Percentiles rank a stretch among this genome's conserved stretches.
Conservation (phyloP, 1,140 invertebrate genomes). For the Mylabris phalerata region DNA sequence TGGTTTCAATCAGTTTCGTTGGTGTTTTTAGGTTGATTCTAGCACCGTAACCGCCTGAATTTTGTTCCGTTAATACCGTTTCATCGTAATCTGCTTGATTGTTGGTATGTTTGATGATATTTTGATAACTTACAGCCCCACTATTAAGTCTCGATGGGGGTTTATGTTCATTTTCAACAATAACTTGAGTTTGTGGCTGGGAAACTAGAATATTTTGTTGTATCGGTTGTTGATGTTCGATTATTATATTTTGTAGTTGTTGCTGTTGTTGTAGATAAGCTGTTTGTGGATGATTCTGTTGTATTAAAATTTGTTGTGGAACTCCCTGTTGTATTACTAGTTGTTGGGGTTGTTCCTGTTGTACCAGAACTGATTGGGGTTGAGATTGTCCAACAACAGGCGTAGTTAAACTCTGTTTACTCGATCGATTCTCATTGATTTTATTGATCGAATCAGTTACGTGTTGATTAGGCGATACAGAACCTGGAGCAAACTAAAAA, state of each 20-base stretch:
- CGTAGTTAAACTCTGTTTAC: not conserved
- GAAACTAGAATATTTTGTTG: not conserved
- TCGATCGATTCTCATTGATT: not conserved
- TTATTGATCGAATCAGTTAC: conserved; percentile 6
- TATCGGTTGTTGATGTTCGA: not conserved
- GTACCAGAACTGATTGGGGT: conserved; percentile 3
- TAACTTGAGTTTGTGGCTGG: not conserved
- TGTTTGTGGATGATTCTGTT: not conserved
- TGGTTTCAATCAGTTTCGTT: conserved; percentile 45
- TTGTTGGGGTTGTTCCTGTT: conserved; percentile 9
- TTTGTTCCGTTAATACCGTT: not conserved
- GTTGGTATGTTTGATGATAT: not conserved
- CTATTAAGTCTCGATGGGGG: not conserved
- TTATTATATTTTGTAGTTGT: not conserved
- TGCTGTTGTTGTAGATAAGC: not conserved
- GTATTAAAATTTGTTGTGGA: not conserved
- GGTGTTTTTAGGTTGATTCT: conserved; percentile 2
- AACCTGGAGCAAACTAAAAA: conserved; percentile 7
- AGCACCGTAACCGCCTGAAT: conserved; percentile 27
- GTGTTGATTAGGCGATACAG: conserved; percentile 1
- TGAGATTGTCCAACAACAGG: conserved; percentile 2
- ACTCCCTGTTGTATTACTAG: not conserved
- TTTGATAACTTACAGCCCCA: not conserved
- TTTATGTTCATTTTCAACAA: too few species aligned
- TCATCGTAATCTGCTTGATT: too few species aligned